Conservation (phyloP, 2,888 invertebrate genomes). For the Alsophila aescularia region DNA sequence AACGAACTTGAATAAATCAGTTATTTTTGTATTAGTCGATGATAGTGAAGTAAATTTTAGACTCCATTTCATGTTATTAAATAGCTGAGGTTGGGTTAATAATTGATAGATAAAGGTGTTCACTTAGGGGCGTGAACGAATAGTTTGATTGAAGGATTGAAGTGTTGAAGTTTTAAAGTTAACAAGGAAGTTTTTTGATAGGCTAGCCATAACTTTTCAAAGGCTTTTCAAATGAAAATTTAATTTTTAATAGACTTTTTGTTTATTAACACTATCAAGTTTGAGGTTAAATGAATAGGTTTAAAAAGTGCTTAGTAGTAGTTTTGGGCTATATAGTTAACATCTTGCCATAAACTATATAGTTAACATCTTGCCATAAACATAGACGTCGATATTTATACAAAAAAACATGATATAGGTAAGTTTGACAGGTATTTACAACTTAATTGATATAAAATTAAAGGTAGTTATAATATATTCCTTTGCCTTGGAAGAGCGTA, state of each 20-base stretch:
- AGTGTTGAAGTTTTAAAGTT: conserved; percentile 30
- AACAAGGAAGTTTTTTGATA: conserved; percentile 27
- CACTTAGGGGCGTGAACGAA: conserved; percentile 45
- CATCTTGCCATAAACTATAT: too few species aligned
- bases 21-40: not conserved
- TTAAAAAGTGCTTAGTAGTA: too few species aligned
- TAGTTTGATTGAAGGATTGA: conserved; percentile 41
- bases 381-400: too few species aligned
- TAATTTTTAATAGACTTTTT: conserved; percentile 1
- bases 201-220: conserved; percentile 31
- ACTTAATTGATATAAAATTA: too few species aligned
- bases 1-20: not conserved
- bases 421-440: too few species aligned
- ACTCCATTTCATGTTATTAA: not conserved
- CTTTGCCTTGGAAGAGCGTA: too few species aligned
- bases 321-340: too few species aligned
- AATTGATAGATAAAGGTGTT: conserved; percentile 22
- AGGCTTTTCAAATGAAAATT: not conserved
- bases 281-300: too few species aligned
- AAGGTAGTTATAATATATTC: too few species aligned
- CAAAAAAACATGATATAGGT: too few species aligned
- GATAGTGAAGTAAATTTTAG: conserved; percentile 3
- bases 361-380: too few species aligned
- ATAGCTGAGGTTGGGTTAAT: conserved; percentile 11
- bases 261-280: too few species aligned